Conservation (phyloP, 35 echinoderm and acorn worm species). For the Lytechinus variegatus region DNA sequence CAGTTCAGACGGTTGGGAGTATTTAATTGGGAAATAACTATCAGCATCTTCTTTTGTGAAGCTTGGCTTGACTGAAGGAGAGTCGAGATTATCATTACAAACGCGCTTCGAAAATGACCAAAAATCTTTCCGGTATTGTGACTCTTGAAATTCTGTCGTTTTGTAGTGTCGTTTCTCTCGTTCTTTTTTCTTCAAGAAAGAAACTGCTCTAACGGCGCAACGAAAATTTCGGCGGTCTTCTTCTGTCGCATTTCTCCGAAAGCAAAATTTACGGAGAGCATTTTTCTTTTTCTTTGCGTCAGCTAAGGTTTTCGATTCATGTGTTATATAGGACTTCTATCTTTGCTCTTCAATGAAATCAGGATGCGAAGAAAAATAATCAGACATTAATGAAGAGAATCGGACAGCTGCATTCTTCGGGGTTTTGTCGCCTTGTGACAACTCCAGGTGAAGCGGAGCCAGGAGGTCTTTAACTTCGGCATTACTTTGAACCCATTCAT, state of each 20-base stretch:
- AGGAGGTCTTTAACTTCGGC: neutral
- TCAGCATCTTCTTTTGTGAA: neutral
- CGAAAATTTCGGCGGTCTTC: neutral
- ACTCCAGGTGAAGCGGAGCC: neutral
- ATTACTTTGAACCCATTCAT: no score
- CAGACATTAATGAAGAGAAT: neutral
- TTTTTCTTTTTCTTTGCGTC: neutral
- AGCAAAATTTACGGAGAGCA: neutral
- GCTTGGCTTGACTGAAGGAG: neutral
- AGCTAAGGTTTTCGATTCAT: neutral
- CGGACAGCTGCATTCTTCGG: neutral
- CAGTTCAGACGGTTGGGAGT: neutral
- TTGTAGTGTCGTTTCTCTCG: neutral
- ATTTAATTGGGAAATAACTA: neutral
- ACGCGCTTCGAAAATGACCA: neutral
- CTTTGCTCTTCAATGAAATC: neutral
- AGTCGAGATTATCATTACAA: neutral
- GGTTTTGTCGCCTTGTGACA: neutral
- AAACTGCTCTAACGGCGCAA: neutral
- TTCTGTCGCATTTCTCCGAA: neutral
- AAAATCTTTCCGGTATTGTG: neutral
- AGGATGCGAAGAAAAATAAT: no score
- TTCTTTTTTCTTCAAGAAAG: conserved; percentile 7
- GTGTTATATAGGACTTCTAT: neutral
- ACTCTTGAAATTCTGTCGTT: neutral